Conservation (phyloP, 23 tunicate species). For the Phallusia fumigata region DNA sequence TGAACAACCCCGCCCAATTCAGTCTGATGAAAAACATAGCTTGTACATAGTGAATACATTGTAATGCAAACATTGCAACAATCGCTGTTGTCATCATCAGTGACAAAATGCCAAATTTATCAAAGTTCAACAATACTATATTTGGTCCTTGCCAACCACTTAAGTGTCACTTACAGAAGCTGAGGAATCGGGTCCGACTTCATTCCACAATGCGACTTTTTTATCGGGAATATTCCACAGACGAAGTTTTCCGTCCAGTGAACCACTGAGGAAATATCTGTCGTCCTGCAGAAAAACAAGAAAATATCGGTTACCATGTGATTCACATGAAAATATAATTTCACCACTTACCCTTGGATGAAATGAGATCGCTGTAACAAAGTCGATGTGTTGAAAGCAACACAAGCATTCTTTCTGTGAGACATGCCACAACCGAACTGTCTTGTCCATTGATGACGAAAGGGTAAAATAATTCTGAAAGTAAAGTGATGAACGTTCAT, state of each 20-base stretch:
- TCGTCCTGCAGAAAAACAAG: constrained; percentile 63
- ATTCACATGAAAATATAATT: neutral
- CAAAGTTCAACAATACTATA: too few species aligned
- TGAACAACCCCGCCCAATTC: too few species aligned
- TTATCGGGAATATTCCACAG: constrained; percentile 97
- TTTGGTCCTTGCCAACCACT: too few species aligned
- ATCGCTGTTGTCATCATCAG: too few species aligned
- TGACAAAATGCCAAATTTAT: too few species aligned
- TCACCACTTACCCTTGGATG: constrained; percentile 80
- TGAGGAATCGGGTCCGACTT: constrained; percentile 75
- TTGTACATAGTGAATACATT: too few species aligned
- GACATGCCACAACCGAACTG: constrained; percentile 91
- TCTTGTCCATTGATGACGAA: constrained; percentile 97
- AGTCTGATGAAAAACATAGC: too few species aligned
- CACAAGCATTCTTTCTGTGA: constrained; percentile 94
- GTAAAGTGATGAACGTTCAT: too few species aligned
- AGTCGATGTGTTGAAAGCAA: constrained; percentile 96
- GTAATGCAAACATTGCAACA: too few species aligned
- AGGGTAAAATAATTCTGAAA: constrained; percentile 86
- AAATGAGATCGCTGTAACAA: constrained; percentile 93
- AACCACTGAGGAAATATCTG: constrained; percentile 91
- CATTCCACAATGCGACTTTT: constrained; percentile 97
- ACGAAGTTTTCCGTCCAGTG: constrained; percentile 82
- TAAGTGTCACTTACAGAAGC: constrained; percentile 21
- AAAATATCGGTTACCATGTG: too few species aligned